phyloP scores from a whole-genome alignment of 1,140 invertebrate species.

The Kradibia gibbosae region DNA sequence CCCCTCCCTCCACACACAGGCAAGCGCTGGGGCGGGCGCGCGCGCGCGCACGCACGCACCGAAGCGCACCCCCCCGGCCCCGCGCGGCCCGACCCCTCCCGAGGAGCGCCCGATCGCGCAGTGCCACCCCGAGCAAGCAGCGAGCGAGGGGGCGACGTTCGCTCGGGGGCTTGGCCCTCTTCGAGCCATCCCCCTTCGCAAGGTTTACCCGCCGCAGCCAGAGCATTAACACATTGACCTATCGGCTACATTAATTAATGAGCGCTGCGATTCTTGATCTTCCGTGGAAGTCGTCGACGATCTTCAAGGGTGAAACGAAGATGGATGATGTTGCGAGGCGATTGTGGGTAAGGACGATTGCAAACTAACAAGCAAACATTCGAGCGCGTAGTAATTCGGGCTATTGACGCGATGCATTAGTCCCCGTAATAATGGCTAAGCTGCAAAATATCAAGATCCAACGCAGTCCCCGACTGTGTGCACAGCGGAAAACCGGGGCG shows the following conservation, averaged over 20 bases:
- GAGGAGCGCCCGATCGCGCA: too few species aligned
- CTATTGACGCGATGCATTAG: background rate
- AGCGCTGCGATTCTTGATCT: constrained; percentile 21
- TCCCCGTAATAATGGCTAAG: background rate
- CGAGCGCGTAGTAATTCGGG: background rate
- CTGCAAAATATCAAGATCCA: background rate
- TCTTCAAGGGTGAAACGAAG: constrained; percentile 35
- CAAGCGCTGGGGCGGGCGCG: too few species aligned
- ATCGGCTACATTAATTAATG: background rate
- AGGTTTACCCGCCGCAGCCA: too few species aligned
- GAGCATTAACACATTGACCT: constrained; percentile 11
- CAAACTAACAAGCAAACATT: background rate
- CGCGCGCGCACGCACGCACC: too few species aligned
- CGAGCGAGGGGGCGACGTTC: too few species aligned
- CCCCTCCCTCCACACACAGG: too few species aligned
- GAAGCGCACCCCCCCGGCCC: too few species aligned
- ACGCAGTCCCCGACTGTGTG: background rate
- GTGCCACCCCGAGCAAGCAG: too few species aligned
- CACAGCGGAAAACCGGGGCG: constrained; percentile 31
- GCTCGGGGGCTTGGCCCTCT: too few species aligned
- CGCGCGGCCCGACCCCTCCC: too few species aligned
- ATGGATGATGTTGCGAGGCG: constrained; percentile 9
- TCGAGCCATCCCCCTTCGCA: too few species aligned
- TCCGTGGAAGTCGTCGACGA: constrained; percentile 31
- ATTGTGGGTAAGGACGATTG: constrained; percentile 1